phyloP scores from a whole-genome alignment of 2,797 vertebrate genomes.

The Bradypodion pumilum region DNA sequence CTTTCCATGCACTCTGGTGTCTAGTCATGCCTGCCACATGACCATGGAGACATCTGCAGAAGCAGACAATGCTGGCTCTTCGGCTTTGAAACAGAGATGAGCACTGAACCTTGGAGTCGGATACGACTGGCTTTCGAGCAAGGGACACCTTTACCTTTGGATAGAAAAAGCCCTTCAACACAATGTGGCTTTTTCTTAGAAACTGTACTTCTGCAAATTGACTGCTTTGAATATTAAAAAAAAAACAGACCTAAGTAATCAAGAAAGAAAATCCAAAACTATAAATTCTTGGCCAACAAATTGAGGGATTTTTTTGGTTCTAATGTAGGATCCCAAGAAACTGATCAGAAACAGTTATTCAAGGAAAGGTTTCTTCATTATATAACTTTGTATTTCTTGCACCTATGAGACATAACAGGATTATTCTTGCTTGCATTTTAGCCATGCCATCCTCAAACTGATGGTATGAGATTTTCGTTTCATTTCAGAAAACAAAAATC shows the following conservation, averaged over 20 bases:
- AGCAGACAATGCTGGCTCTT: no score
- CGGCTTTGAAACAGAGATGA: no score
- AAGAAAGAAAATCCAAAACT: background rate
- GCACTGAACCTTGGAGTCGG: no score
- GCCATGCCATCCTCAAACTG: conserved; percentile 9
- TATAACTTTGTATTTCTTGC: background rate
- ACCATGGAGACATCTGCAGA: no score
- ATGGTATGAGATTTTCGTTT: background rate
- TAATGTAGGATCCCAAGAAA: background rate
- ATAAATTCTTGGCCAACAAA: background rate
- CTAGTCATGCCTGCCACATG: no score
- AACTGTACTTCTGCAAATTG: background rate
- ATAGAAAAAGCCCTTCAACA: background rate
- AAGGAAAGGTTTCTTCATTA: background rate
- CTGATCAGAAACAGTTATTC: background rate
- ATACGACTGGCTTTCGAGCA: no score
- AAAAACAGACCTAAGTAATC: background rate
- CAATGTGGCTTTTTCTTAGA: background rate
- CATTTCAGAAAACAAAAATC: background rate
- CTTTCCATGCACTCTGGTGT: no score
- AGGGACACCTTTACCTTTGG: no score
- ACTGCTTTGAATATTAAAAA: background rate
- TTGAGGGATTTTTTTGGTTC: background rate
- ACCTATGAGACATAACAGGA: conserved; percentile 1
- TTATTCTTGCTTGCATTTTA: background rate